Percentiles rank a stretch among this genome's conserved stretches.
Evolutionary conservation across 2,113 vertebrate species (phyloP).

Genomic region (Oncorhynchus clarkii): DNA sequence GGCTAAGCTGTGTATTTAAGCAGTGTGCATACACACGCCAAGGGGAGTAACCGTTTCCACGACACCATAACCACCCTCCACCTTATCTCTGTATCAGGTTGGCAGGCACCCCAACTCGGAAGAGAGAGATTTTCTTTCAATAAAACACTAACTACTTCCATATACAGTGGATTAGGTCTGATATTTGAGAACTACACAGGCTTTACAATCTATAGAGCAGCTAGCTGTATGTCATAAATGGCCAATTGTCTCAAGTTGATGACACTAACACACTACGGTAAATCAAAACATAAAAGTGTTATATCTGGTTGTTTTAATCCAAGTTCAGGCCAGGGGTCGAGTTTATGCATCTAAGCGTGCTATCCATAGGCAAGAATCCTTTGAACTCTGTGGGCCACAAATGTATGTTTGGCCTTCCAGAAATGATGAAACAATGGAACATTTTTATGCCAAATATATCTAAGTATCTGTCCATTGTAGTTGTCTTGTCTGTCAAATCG

Average conservation of each 20-base stretch:
- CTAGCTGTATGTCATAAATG: slow-evolving; percentile 36
- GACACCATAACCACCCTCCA: slow-evolving; percentile 41
- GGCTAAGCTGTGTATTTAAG: slow-evolving; percentile 70
- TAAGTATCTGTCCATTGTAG: neutral
- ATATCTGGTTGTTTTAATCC: neutral
- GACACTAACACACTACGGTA: neutral
- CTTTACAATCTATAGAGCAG: slow-evolving; percentile 34
- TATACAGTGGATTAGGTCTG: slow-evolving; percentile 44
- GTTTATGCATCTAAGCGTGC: neutral
- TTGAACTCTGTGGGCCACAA: neutral
- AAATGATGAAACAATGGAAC: too few relatives aligned
- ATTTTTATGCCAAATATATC: neutral
- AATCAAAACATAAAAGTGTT: neutral
- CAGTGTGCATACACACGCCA: slow-evolving; percentile 47
- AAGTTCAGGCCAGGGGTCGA: neutral
- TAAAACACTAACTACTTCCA: slow-evolving; percentile 40
- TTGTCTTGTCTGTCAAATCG: neutral
- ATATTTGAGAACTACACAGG: slow-evolving; percentile 45
- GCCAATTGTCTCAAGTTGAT: slow-evolving; percentile 18
- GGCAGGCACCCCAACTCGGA: slow-evolving; percentile 22
- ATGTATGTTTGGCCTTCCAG: too few relatives aligned
- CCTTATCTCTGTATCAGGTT: slow-evolving; percentile 45
- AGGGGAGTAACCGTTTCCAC: slow-evolving; percentile 52
- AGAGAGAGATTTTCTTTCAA: slow-evolving; percentile 46
- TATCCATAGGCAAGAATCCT: neutral